phyloP scores from a whole-genome alignment of 1,140 invertebrate genomes.

The Phortica variegata region DNA sequence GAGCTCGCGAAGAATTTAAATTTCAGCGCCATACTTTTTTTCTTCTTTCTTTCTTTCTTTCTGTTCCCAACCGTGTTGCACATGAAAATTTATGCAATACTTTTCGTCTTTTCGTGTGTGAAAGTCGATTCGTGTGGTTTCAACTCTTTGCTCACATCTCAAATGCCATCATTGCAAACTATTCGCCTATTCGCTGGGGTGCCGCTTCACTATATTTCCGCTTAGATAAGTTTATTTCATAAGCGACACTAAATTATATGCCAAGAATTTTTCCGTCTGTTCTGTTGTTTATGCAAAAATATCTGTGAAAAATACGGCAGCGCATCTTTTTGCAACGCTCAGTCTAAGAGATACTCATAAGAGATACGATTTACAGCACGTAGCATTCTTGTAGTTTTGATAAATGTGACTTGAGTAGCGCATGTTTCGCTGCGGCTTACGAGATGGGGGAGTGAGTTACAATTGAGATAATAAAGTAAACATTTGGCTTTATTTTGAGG shows the following conservation, averaged over 20 bases:
- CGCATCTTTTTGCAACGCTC: conserved; percentile 14
- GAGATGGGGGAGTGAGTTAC: background rate
- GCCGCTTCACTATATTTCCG: conserved; percentile 40
- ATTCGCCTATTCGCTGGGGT: conserved; percentile 9
- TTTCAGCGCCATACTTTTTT: conserved; percentile 38
- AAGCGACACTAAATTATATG: conserved; percentile 54
- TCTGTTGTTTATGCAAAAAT: conserved; percentile 53
- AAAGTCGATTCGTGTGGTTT: conserved; percentile 11
- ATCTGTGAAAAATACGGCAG: conserved; percentile 40
- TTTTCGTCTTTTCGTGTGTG: conserved; percentile 18
- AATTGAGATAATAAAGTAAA: conserved; percentile 40
- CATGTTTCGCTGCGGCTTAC: conserved; percentile 10
- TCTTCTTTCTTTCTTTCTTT: background rate
- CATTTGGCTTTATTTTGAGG: too few species aligned
- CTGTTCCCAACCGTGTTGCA: conserved; percentile 1
- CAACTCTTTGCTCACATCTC: conserved; percentile 40
- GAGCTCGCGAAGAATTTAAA: conserved; percentile 50
- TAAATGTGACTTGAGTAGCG: conserved; percentile 25
- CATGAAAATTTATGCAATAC: conserved; percentile 41
- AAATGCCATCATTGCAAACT: background rate
- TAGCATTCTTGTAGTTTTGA: conserved; percentile 28
- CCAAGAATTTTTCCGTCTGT: conserved; percentile 41
- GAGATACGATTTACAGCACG: conserved; percentile 15
- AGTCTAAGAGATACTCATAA: background rate
- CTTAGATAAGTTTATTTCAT: conserved; percentile 55